Evolutionary conservation across 1,140 invertebrate species (phyloP), one percentile per base, ranked within the genome.

Genomic region (Drosophila micromelanica): DNA sequence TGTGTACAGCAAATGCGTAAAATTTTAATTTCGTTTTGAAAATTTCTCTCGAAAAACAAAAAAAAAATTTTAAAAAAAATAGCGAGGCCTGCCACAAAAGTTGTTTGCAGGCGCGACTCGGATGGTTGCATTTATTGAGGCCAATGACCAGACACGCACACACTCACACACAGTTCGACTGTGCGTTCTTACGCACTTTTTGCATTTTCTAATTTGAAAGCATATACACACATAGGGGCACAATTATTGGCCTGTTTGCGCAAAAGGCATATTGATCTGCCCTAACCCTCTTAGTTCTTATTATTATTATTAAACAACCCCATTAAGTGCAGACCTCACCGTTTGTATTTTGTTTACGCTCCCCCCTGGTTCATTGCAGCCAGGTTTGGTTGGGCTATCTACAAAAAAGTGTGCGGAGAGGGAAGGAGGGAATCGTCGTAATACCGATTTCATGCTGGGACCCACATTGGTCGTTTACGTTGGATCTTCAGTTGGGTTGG

Each of bases 1-100:
- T 51, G 57, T 74, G 65, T 63, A 61, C 54, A 40, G 82, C 78
- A 78, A 86, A 78, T 86, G 82, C 82, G 82, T 86, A 86, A 86
- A 86, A 86, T 86, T 86, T 86, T 86, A 86, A 86, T 86, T 86
- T 86, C 82, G 82, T 86, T 86, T 86, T 86, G 82, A 89, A 86
- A 89, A 76, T 86, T 87, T 78, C 63, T 73, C 74, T 87, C 71
- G 81, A 80, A 85, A 79, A 23, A 23, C 20, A 76, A 76, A 73
- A 52, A 42, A 62, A 46, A n/a, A n/a, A n/a, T n/a, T n/a, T n/a
- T n/a, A n/a, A n/a, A n/a, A 43, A 46, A 57, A 73, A 40, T 35
- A 60, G 60, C 63, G 67, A 62, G 37, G 55, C 56, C 49, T 68
- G 71, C 64, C 65, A 68, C 65, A 69, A 68, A 82, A 84, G 80